Evolutionary conservation across 2,113 vertebrate genomes (phyloP), one percentile per base, ranked within the genome.

Genomic region (Acrocephalus arundinaceus): DNA sequence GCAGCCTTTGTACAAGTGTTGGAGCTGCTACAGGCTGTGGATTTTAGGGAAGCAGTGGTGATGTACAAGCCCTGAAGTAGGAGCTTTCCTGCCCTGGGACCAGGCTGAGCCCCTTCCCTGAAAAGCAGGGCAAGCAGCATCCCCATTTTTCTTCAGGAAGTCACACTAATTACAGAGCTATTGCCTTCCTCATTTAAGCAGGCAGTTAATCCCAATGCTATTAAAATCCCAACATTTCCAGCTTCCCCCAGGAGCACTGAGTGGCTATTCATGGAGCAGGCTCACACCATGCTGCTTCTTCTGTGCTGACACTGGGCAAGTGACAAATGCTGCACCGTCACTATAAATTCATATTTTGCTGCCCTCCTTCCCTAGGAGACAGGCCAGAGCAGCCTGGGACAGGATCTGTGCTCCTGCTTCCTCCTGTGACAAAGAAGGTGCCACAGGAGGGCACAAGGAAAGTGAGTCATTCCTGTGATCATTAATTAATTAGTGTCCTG

Each of bases 401-500:
- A 55, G 59, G 79, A 76, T 61, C 75, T 91, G 62, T 70, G 79
- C 85, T 92, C 59, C 68, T 71, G 75, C 85, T 86, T 76, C 92
- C 90, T 51, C 28, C 86, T 35, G 92, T 39, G 79, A 92, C 86
- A 48, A 77, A 80, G 85, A 66, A 80, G 61, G 48, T 86, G 85
- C 75, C 71, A 19, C 62, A 86, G 95, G 82, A 96, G 85, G 85
- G 67, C 92, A 92, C n/a, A 20, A 83, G 83, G 72, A 92, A 83
- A 92, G 79, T 86, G 94, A 94, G 79, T 96, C 90, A 93, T 62
- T 49, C 51, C 72, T 88, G 46, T 88, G 86, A 95, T 94, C 94
- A 80, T 92, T 95, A 71, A 90, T 94, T 95, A 93, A 94, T 89
- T 80, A 70, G 72, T 52, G 86, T 87, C 96, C 92, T 92, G 92